Percentiles rank a stretch among this genome's conserved stretches.
Conservation (phyloP, 2,797 vertebrate genomes). For the Acanthis flammea region DNA sequence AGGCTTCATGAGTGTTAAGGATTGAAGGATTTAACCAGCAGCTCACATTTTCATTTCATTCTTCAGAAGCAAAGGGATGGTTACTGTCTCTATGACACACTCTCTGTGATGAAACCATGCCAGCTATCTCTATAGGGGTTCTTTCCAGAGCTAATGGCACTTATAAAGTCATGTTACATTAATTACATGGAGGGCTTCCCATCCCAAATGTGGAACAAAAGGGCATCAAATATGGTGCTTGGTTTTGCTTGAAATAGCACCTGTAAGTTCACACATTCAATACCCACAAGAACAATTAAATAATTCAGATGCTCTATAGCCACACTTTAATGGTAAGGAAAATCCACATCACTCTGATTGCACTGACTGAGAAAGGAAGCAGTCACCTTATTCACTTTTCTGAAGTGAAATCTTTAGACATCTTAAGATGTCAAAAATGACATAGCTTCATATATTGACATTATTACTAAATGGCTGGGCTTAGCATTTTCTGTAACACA, state of each 20-base stretch:
- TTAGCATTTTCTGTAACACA: background rate
- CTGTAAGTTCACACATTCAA: background rate
- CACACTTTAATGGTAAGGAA: background rate
- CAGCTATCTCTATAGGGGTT: background rate
- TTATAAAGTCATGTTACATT: background rate
- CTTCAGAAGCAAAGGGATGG: background rate
- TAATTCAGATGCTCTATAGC: background rate
- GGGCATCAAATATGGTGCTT: background rate
- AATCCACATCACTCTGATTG: background rate
- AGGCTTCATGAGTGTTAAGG: background rate
- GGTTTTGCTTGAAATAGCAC: background rate
- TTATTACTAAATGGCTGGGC: background rate
- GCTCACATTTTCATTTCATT: background rate
- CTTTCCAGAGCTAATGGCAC: background rate
- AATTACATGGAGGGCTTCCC: background rate
- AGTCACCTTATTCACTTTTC: background rate
- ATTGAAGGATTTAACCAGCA: background rate
- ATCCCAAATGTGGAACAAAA: background rate
- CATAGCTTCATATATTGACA: background rate
- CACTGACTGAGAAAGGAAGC: background rate
- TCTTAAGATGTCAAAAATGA: background rate
- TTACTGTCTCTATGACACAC: background rate
- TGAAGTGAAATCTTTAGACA: too few species aligned
- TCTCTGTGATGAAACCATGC: background rate
- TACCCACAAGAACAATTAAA: background rate